A percentile compares a stretch with the other conserved stretches of the same genome.
Conservation (phyloP, 2,797 vertebrate genomes). For the Telmatherina bonti region DNA sequence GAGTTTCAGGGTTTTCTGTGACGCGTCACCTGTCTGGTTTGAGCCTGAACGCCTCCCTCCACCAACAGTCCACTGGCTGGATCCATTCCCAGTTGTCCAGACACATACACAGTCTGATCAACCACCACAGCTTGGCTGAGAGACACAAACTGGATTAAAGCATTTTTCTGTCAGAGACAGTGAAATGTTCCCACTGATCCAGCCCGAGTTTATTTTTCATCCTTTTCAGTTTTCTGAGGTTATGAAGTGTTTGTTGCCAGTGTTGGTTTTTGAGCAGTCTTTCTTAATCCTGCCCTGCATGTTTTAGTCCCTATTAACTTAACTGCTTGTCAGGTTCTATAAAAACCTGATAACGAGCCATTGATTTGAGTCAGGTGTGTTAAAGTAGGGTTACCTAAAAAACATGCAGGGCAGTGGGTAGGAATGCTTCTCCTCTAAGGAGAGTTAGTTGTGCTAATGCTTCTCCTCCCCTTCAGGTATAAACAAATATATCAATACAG, state of each 20-base stretch:
- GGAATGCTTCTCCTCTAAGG: too few species aligned
- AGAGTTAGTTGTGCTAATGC: too few species aligned
- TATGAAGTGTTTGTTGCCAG: neutral
- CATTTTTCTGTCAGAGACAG: neutral
- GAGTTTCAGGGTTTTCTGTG: neutral
- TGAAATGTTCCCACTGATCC: neutral
- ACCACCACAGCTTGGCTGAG: conserved; percentile 93
- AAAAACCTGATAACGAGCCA: too few species aligned
- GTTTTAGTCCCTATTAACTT: too few species aligned
- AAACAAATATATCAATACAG: neutral
- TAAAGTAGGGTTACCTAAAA: too few species aligned
- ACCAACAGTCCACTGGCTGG: conserved; percentile 89
- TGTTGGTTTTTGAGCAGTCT: neutral
- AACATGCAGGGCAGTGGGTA: too few species aligned
- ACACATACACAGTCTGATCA: conserved; percentile 92
- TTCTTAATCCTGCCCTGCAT: too few species aligned
- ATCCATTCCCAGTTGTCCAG: conserved; percentile 93
- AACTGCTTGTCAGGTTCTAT: too few species aligned
- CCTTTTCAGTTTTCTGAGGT: neutral
- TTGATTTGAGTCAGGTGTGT: too few species aligned
- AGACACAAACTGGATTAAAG: conserved; percentile 9
- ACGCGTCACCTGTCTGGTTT: conserved; percentile 89
- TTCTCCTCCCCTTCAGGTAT: too few species aligned
- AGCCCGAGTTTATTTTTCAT: neutral
- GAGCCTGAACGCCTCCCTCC: conserved; percentile 88